Evolutionary conservation across 2,113 vertebrate species (phyloP).

Genomic region (Microcebus murinus): DNA sequence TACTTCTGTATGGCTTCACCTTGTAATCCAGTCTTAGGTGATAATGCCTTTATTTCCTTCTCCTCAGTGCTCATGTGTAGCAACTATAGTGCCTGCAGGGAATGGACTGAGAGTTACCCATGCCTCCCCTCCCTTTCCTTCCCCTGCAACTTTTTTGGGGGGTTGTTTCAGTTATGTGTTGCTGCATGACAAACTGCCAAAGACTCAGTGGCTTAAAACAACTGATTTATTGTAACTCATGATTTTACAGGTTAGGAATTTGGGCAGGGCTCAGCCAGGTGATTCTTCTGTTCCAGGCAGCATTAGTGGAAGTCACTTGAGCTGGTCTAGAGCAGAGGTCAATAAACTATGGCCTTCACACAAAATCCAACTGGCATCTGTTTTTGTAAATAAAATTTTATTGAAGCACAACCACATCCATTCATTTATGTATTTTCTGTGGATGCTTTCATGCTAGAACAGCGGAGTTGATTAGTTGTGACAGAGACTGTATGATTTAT

Average conservation of each 20-base stretch:
- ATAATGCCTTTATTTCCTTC: background rate
- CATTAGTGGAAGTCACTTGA: background rate
- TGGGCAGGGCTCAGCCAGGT: background rate
- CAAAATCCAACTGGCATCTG: background rate
- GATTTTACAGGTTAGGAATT: background rate
- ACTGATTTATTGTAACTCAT: background rate
- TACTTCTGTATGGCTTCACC: background rate
- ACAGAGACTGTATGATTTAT: background rate
- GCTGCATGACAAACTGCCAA: background rate
- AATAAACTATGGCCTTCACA: background rate
- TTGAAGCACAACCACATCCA: background rate
- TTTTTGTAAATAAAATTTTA: constrained; percentile 11
- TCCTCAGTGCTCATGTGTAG: background rate
- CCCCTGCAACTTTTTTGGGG: background rate
- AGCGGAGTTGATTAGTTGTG: background rate
- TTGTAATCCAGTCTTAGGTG: no score
- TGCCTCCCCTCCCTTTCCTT: background rate
- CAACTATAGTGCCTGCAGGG: background rate
- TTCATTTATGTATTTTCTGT: background rate
- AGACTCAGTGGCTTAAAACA: background rate
- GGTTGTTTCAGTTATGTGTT: background rate
- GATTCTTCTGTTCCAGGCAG: background rate
- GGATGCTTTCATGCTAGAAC: background rate
- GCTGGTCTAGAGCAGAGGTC: background rate
- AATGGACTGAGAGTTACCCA: background rate